These are phyloP conservation scores for Catostylus mosaicus DNA, from an alignment of 30 jellyfish, hydroid and myxozoan genomes.

Conservation along the genomic window DNA sequence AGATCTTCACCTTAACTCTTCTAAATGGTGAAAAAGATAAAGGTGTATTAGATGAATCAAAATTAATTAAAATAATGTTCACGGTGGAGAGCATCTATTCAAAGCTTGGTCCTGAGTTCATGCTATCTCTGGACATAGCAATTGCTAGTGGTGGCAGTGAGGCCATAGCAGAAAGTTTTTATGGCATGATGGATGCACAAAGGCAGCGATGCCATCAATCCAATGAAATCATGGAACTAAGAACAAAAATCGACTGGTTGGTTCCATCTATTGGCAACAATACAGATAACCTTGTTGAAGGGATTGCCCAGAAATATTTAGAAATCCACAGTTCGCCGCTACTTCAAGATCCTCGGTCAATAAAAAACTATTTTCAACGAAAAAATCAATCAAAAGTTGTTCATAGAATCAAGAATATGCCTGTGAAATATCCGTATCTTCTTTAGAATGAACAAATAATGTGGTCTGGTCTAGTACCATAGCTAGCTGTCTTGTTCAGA, in stretches of 20 bases:
- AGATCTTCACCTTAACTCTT: no score
- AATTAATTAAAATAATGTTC: neutral
- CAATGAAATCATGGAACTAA: constrained; percentile 12
- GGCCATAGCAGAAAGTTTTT: constrained; percentile 44
- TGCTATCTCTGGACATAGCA: neutral
- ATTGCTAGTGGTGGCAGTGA: constrained; percentile 11
- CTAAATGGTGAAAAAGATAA: neutral
- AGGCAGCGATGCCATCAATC: constrained; percentile 28
- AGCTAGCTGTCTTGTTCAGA: no score
- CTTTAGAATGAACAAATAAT: no score
- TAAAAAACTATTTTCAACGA: no score
- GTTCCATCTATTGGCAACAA: constrained; percentile 23
- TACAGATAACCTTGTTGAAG: constrained; percentile 24
- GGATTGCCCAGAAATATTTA: no score
- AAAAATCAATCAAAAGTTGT: no score
- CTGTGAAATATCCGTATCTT: no score
- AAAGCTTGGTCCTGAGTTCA: neutral
- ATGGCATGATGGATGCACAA: constrained; percentile 24
- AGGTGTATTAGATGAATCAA: no score
- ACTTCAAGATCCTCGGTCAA: no score
- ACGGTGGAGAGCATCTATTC: neutral
- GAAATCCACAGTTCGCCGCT: no score
- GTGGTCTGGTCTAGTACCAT: no score
- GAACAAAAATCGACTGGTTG: constrained; percentile 45
- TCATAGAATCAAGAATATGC: no score